These are phyloP conservation scores for Pseudoatta argentina DNA, from an alignment of 1,140 invertebrate species.

Conservation along the genomic window DNA sequence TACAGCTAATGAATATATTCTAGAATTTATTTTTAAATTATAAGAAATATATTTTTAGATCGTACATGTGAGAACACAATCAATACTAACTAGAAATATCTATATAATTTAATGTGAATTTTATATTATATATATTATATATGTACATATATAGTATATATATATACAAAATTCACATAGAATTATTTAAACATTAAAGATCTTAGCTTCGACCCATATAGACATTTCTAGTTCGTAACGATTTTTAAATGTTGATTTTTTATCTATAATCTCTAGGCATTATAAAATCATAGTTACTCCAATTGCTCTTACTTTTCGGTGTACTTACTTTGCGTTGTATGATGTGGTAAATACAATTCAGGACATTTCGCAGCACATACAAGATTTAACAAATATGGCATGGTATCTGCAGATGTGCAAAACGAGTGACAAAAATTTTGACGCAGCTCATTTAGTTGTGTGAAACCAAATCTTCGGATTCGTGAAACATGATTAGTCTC, in stretches of 20 bases:
- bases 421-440: neutral
- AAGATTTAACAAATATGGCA: constrained; percentile 2
- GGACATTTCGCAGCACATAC: constrained; percentile 59
- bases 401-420: neutral
- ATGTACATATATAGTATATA: too few relatives aligned
- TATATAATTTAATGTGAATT: too few relatives aligned
- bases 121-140: too few relatives aligned
- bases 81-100: too few relatives aligned
- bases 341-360: constrained; percentile 55
- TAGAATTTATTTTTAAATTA: neutral
- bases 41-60: too few relatives aligned
- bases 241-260: neutral
- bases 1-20: neutral
- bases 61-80: too few relatives aligned
- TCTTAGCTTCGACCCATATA: too few relatives aligned
- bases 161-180: too few relatives aligned
- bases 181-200: too few relatives aligned
- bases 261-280: neutral
- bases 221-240: too few relatives aligned
- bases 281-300: neutral
- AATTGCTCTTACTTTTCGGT: neutral
- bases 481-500: neutral
- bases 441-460: neutral
- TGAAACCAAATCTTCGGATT: constrained; percentile 56
- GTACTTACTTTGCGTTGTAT: neutral